phyloP scores from a whole-genome alignment of 2,797 vertebrate species.

The Remorina albescens region DNA sequence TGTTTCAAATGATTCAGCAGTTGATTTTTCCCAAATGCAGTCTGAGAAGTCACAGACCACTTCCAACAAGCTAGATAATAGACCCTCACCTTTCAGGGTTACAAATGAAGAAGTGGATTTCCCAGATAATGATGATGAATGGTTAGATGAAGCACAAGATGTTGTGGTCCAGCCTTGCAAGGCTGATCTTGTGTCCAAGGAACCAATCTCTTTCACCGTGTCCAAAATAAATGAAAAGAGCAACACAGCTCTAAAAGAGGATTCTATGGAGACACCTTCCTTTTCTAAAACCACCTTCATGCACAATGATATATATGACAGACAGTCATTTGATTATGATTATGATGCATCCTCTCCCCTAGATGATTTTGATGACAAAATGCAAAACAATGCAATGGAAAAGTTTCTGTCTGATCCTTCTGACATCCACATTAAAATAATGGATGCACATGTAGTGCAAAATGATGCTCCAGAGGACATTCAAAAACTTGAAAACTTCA shows the following conservation, averaged over 20 bases:
- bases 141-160: conserved; percentile 73
- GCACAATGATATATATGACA: conserved; percentile 73
- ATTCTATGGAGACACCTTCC: conserved; percentile 23
- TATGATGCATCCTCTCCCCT: conserved; percentile 57
- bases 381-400: conserved; percentile 58
- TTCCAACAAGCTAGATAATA: conserved; percentile 25
- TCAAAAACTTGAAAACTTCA: conserved; percentile 28
- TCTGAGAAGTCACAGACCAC: conserved; percentile 43
- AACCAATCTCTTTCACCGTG: conserved; percentile 36
- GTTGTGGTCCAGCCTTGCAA: conserved; percentile 61
- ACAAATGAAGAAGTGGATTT: conserved; percentile 72
- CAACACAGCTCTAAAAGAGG: conserved; percentile 50
- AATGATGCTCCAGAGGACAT: conserved; percentile 15
- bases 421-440: conserved; percentile 50
- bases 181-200: conserved; percentile 50
- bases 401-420: conserved; percentile 59
- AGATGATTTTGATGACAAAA: conserved; percentile 56
- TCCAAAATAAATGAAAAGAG: conserved; percentile 59
- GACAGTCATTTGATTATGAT: conserved; percentile 77
- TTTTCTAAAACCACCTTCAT: conserved; percentile 66
- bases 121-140: conserved; percentile 75
- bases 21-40: conserved; percentile 38
- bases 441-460: conserved; percentile 18
- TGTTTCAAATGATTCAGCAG: conserved; percentile 24
- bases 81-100: conserved; percentile 38